These are phyloP conservation scores for Entelurus aequoreus DNA, from an alignment of 2,113 vertebrate genomes.

Conservation along the genomic window DNA sequence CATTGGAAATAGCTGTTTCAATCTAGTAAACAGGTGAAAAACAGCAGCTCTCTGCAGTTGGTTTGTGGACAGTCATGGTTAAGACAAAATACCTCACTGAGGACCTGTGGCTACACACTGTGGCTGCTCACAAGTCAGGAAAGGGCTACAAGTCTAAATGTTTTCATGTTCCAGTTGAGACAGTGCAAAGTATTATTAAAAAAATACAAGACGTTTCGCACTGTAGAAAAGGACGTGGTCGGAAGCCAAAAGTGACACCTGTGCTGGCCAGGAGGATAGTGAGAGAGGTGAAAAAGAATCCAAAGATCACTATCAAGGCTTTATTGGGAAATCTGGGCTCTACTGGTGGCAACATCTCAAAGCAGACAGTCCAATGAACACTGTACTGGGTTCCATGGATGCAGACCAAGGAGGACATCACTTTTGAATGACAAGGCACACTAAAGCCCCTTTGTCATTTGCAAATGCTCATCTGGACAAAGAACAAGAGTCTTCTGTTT, in stretches of 20 bases:
- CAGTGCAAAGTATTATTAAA: too few relatives aligned
- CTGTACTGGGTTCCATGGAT: not conserved
- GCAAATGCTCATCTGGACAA: conserved; percentile 4
- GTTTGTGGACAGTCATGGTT: too few relatives aligned
- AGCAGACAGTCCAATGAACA: not conserved
- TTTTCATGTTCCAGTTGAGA: not conserved
- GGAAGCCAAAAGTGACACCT: too few relatives aligned
- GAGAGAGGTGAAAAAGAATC: conserved; percentile 7
- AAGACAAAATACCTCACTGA: not conserved
- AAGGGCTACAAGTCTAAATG: not conserved
- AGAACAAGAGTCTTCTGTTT: conserved; percentile 2
- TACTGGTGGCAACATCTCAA: not conserved
- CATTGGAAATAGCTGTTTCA: too few relatives aligned
- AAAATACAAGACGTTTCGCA: conserved; percentile 1
- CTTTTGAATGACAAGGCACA: conserved; percentile 5
- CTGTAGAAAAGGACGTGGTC: conserved; percentile 8
- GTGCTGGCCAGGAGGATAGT: not conserved
- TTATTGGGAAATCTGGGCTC: conserved; percentile 4
- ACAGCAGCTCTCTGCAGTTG: too few relatives aligned
- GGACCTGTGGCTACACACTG: not conserved
- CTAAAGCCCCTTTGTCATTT: not conserved
- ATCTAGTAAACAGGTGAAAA: too few relatives aligned
- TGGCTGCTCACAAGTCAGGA: not conserved
- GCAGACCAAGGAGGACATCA: conserved; percentile 3
- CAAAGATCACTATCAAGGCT: not conserved